These are phyloP conservation scores for Salpingus planirostris DNA, from an alignment of 2,888 invertebrate genomes.

Conservation along the genomic window DNA sequence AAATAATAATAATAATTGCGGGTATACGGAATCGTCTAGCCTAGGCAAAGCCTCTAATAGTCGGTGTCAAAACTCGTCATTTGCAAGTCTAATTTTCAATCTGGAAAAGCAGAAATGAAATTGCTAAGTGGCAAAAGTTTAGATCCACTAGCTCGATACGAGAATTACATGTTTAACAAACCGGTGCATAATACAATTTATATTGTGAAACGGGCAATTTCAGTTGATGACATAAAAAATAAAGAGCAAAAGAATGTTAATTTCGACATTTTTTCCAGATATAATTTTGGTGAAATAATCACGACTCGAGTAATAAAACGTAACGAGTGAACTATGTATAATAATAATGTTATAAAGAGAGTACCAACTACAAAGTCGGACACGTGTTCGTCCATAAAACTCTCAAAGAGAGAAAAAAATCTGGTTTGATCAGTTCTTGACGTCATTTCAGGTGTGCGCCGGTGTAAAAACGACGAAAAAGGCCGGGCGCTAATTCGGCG, in stretches of 20 bases:
- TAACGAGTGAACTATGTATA: constrained; percentile 26
- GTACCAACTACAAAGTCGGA: constrained; percentile 22
- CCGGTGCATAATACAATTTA: not conserved
- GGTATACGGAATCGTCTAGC: too few relatives aligned
- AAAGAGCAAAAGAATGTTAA: constrained; percentile 10
- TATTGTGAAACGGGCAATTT: constrained; percentile 8
- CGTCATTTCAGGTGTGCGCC: constrained; percentile 16
- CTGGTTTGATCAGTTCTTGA: constrained; percentile 23
- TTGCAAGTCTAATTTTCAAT: too few relatives aligned
- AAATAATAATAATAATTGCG: too few relatives aligned
- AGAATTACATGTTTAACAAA: constrained; percentile 12
- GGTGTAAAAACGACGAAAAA: constrained; percentile 2
- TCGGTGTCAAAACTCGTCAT: too few relatives aligned
- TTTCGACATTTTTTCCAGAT: constrained; percentile 15
- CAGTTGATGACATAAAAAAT: constrained; percentile 4
- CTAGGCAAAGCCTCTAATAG: too few relatives aligned
- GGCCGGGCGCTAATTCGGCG: constrained; percentile 12
- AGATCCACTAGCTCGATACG: constrained; percentile 9
- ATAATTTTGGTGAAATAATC: constrained; percentile 19
- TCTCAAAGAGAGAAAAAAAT: constrained; percentile 30
- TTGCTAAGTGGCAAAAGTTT: not conserved
- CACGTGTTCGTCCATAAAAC: constrained; percentile 33
- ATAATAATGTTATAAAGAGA: too few relatives aligned
- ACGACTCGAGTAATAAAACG: constrained; percentile 17
- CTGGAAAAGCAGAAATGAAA: too few relatives aligned